Evolutionary conservation across 2,113 vertebrate species (phyloP).

Genomic region (Nyctereutes procyonoides): DNA sequence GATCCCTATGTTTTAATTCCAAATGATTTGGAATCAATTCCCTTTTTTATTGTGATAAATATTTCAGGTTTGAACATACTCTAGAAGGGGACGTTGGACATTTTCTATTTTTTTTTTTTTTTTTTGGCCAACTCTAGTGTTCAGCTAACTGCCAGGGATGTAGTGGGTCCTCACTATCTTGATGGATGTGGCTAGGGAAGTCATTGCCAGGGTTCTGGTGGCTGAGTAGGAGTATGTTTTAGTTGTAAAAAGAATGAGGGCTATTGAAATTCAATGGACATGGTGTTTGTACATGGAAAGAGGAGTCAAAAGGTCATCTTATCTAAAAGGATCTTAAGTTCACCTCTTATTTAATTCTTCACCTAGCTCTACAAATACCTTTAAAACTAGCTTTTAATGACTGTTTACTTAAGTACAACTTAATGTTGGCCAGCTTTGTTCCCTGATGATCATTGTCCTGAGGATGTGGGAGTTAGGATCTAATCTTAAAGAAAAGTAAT

Average conservation of each 20-base stretch:
- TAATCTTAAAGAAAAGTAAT: background rate
- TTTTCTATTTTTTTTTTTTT: background rate
- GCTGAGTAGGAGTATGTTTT: background rate
- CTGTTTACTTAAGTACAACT: background rate
- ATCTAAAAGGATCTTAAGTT: background rate
- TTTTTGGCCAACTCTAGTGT: background rate
- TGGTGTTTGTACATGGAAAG: background rate
- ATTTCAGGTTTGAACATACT: background rate
- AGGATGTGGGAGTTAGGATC: background rate
- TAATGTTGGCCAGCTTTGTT: background rate
- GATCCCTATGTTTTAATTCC: background rate
- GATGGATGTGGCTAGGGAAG: background rate
- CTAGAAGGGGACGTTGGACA: background rate
- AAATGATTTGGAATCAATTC: background rate
- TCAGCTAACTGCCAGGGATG: background rate
- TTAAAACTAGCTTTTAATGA: background rate
- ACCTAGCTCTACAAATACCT: background rate
- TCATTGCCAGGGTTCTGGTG: rapidly evolving
- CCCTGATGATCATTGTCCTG: background rate
- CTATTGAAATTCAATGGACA: background rate
- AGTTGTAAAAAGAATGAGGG: background rate
- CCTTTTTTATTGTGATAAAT: background rate
- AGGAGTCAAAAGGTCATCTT: background rate
- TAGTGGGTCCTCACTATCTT: background rate
- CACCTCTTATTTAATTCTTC: background rate